These are phyloP conservation scores for Clamator glandarius DNA, from an alignment of 2,797 vertebrate genomes.

Conservation along the genomic window DNA sequence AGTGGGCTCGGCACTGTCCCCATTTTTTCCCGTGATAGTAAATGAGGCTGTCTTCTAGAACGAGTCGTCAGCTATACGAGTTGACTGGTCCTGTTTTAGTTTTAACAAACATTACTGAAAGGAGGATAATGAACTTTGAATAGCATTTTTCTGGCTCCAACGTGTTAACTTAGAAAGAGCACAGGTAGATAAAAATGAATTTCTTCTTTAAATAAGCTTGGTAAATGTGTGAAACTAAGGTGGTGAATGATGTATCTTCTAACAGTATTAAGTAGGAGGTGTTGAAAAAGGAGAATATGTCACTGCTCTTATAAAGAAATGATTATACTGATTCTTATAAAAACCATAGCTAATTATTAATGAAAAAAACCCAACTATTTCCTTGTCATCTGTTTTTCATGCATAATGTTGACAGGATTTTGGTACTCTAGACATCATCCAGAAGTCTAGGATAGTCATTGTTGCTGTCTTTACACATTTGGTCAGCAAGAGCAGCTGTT, in stretches of 20 bases:
- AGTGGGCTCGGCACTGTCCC: not conserved
- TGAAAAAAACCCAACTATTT: not conserved
- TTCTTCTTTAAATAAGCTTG: not conserved
- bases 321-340: not conserved
- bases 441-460: not conserved
- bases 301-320: not conserved
- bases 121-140: conserved; percentile 12
- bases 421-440: not conserved
- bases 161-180: not conserved
- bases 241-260: not conserved
- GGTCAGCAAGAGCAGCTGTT: not conserved
- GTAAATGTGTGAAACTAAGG: conserved; percentile 17
- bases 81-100: not conserved
- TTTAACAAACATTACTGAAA: not conserved
- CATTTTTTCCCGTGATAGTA: not conserved
- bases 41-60: not conserved
- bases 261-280: not conserved
- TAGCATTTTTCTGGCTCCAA: not conserved
- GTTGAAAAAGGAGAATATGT: not conserved
- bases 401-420: not conserved
- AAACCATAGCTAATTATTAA: not conserved
- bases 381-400: not conserved
- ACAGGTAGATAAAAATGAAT: not conserved
- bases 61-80: not conserved
- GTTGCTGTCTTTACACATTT: not conserved